Percentiles rank a stretch among this genome's conserved stretches.
Conservation (phyloP, 2,888 invertebrate genomes). For the Tachina lurida region DNA sequence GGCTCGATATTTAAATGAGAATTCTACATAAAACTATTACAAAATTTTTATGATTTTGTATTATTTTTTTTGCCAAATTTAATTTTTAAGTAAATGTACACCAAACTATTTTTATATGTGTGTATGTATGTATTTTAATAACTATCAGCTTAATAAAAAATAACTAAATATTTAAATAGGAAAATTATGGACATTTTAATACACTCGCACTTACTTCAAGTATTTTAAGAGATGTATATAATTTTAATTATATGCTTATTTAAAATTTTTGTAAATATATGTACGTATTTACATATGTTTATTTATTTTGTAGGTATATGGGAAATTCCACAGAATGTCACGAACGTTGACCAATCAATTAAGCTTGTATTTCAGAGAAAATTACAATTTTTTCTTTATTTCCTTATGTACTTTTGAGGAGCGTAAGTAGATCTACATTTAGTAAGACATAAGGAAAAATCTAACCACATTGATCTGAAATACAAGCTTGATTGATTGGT, state of each 20-base stretch:
- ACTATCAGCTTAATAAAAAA: too few relatives aligned
- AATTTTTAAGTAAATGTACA: slow-evolving; percentile 29
- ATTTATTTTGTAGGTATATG: slow-evolving; percentile 2
- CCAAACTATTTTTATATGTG: slow-evolving; percentile 20
- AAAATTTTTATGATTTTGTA: slow-evolving; percentile 57
- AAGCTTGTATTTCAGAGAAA: too few relatives aligned
- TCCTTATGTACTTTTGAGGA: too few relatives aligned
- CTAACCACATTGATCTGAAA: too few relatives aligned
- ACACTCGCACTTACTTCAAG: background rate
- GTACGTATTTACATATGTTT: background rate
- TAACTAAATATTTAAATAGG: slow-evolving; percentile 35
- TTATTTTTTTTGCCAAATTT: slow-evolving; percentile 5
- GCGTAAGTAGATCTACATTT: too few relatives aligned
- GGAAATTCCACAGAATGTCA: too few relatives aligned
- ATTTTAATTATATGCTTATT: background rate
- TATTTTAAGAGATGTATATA: background rate
- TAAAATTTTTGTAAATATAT: background rate
- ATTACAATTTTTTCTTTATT: too few relatives aligned
- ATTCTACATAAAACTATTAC: slow-evolving; percentile 65
- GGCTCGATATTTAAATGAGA: slow-evolving; percentile 55
- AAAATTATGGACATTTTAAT: slow-evolving; percentile 26
- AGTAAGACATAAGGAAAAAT: too few relatives aligned
- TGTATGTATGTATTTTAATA: too few relatives aligned
- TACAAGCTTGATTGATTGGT: too few relatives aligned
- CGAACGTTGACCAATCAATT: too few relatives aligned